These are phyloP conservation scores for Catamblyrhynchus diadema DNA, from an alignment of 2,797 vertebrate species.

Conservation along the genomic window DNA sequence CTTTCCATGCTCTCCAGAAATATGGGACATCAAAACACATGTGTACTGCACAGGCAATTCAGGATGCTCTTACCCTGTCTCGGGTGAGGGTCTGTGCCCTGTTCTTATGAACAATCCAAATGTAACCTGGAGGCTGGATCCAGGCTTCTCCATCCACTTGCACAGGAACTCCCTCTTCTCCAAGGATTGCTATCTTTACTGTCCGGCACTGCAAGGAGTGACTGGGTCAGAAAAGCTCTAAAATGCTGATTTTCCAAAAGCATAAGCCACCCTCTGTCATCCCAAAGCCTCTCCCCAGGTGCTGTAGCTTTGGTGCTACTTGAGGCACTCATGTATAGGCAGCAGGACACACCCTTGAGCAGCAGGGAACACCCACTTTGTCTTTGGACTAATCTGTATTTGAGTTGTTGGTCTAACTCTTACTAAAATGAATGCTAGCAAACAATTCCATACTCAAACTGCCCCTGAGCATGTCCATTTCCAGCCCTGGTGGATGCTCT, in stretches of 20 bases:
- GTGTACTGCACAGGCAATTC: neutral
- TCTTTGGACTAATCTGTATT: neutral
- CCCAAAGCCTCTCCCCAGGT: neutral
- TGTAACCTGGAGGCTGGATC: conserved; percentile 94
- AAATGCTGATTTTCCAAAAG: neutral
- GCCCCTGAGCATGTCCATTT: neutral
- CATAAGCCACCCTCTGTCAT: neutral
- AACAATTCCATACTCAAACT: neutral
- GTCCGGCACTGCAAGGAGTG: conserved; percentile 84
- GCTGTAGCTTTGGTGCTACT: neutral
- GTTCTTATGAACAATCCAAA: conserved; percentile 95
- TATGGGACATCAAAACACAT: accelerated
- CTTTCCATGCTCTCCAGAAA: neutral
- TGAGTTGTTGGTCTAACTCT: neutral
- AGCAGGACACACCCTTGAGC: neutral
- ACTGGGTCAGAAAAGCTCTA: neutral
- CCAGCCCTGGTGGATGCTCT: neutral
- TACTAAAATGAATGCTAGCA: neutral
- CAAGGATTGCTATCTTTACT: conserved; percentile 94
- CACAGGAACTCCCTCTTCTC: conserved; percentile 94
- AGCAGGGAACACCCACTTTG: neutral
- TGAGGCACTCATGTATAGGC: neutral
- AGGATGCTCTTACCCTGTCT: conserved; percentile 82
- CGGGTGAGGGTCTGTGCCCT: conserved; percentile 93
- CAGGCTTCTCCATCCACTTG: conserved; percentile 98